Percentiles rank a stretch among this genome's conserved stretches.
Evolutionary conservation across 2,113 vertebrate genomes (phyloP).

Genomic region (Vulpes vulpes): DNA sequence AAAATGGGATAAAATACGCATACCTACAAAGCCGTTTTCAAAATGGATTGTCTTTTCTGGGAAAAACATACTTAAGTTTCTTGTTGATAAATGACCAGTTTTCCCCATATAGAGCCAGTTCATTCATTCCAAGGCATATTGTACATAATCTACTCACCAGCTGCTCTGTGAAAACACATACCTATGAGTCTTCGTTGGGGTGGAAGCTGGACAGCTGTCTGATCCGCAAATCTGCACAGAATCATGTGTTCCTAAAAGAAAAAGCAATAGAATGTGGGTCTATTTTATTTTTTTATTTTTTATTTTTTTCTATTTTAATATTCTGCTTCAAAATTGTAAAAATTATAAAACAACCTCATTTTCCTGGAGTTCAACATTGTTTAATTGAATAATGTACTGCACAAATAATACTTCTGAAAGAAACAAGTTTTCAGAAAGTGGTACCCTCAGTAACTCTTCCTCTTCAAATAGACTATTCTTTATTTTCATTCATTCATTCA

Average conservation of each 20-base stretch:
- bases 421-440: background rate
- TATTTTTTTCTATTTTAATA: conserved; percentile 1
- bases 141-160: conserved; percentile 34
- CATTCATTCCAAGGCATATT: background rate
- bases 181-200: conserved; percentile 92
- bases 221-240: conserved; percentile 98
- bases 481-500: background rate
- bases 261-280: background rate
- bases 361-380: background rate
- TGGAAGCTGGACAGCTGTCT: conserved; percentile 95
- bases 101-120: background rate
- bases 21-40: background rate
- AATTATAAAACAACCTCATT: background rate
- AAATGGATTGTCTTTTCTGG: background rate
- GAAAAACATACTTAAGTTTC: conserved; percentile 22
- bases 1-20: conserved; percentile 37
- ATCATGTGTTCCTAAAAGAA: conserved; percentile 96
- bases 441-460: background rate
- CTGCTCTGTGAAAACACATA: conserved; percentile 83
- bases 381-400: background rate
- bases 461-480: background rate
- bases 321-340: background rate
- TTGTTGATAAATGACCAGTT: conserved; percentile 2
- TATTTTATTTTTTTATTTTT: background rate
- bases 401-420: conserved; percentile 7